These are phyloP conservation scores for Drosophila quasianomalipes DNA, from an alignment of 2,888 invertebrate genomes.

Conservation along the genomic window DNA sequence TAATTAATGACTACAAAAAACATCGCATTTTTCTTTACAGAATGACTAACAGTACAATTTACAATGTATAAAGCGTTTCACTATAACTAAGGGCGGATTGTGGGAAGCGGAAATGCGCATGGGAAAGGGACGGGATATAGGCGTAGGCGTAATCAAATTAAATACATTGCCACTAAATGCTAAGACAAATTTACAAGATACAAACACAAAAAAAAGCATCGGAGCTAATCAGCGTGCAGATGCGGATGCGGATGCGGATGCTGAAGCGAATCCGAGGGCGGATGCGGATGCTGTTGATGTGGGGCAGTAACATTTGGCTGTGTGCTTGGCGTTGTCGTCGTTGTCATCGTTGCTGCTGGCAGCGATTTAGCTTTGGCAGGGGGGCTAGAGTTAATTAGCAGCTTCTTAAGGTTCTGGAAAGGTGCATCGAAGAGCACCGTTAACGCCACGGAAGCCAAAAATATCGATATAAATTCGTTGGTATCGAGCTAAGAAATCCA, in stretches of 20 bases:
- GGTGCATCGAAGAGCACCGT: conserved; percentile 89
- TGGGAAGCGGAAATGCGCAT: neutral
- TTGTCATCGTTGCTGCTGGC: conserved; percentile 7
- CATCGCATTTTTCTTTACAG: conserved; percentile 25
- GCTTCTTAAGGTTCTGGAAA: conserved; percentile 89
- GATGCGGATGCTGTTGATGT: conserved; percentile 4
- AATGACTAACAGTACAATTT: conserved; percentile 74
- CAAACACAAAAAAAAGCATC: conserved; percentile 26
- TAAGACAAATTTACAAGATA: conserved; percentile 55
- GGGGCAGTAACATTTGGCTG: conserved; percentile 47
- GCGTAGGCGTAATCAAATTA: conserved; percentile 43
- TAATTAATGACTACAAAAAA: conserved; percentile 67
- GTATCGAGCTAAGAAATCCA: conserved; percentile 87
- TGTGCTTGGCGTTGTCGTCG: conserved; percentile 29
- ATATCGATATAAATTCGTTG: conserved; percentile 87
- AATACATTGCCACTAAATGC: conserved; percentile 68
- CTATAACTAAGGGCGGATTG: conserved; percentile 57
- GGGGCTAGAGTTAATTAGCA: conserved; percentile 83
- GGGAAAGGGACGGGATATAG: conserved; percentile 3
- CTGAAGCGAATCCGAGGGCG: neutral
- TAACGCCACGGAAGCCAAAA: conserved; percentile 87
- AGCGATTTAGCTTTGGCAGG: conserved; percentile 27
- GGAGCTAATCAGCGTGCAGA: conserved; percentile 73
- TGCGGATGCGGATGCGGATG: conserved; percentile 52
- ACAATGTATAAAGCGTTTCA: conserved; percentile 77